Conservation (phyloP, 2,797 vertebrate genomes). For the Decapterus maruadsi region DNA sequence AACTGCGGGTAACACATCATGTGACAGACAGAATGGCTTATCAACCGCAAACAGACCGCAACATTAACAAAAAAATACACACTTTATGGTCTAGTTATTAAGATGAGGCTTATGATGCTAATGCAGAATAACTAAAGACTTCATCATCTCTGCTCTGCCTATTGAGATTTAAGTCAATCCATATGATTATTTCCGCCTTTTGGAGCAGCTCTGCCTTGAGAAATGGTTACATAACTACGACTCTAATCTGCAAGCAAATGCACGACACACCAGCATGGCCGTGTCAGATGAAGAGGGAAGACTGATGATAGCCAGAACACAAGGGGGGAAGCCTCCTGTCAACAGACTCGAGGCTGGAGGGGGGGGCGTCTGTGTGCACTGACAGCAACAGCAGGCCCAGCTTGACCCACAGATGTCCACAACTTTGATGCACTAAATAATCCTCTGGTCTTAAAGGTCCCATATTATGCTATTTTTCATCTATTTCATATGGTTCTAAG, state of each 20-base stretch:
- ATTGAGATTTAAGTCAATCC: constrained; percentile 51
- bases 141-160: constrained; percentile 38
- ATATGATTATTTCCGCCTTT: constrained; percentile 65
- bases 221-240: constrained; percentile 67
- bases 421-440: constrained; percentile 36
- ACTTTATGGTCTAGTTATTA: background rate
- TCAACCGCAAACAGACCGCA: background rate
- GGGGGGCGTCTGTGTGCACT: background rate
- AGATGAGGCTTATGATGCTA: constrained; percentile 33
- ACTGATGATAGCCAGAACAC: constrained; percentile 56
- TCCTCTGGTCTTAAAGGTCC: constrained; percentile 36
- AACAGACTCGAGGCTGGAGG: constrained; percentile 48
- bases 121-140: background rate
- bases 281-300: constrained; percentile 41
- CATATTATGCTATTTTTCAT: too few species aligned
- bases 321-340: constrained; percentile 60
- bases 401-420: constrained; percentile 68
- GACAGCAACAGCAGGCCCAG: constrained; percentile 54
- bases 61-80: constrained; percentile 15
- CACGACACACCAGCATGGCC: constrained; percentile 39
- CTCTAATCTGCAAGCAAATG: constrained; percentile 61
- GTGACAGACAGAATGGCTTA: background rate
- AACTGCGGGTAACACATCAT: background rate
- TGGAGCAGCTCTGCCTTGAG: constrained; percentile 59
- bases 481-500: too few species aligned